Conservation (phyloP, 2,888 invertebrate genomes). For the Phragmatobia fuliginosa region DNA sequence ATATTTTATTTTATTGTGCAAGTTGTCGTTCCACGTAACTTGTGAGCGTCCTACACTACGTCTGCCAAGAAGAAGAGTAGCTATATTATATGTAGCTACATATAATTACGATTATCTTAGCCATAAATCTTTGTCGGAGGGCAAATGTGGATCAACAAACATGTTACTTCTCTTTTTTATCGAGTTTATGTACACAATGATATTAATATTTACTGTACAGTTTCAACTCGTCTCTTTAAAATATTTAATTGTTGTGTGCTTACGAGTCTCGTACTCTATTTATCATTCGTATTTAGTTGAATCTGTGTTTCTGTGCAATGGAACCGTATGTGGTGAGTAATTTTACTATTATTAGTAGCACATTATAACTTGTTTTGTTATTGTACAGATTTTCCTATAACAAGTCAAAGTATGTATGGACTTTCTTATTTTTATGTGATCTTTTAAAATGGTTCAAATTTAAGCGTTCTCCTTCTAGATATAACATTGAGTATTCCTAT, state of each 20-base stretch:
- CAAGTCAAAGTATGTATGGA: background rate
- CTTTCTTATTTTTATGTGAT: too few relatives aligned
- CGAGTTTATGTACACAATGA: constrained; percentile 18
- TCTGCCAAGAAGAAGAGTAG: too few relatives aligned
- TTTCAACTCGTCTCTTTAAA: constrained; percentile 10
- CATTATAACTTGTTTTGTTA: background rate
- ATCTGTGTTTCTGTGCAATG: constrained; percentile 36
- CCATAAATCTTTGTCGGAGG: constrained; percentile 2
- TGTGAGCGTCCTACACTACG: too few relatives aligned
- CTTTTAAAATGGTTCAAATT: too few relatives aligned
- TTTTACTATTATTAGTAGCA: background rate
- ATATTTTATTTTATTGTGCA: too few relatives aligned
- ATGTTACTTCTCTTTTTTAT: constrained; percentile 11
- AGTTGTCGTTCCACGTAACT: too few relatives aligned
- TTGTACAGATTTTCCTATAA: background rate
- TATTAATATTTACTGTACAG: constrained; percentile 10
- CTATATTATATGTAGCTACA: too few relatives aligned
- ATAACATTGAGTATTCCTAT: too few relatives aligned
- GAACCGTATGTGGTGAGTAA: constrained; percentile 41
- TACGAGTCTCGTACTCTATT: constrained; percentile 20
- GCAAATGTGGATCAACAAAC: constrained; percentile 3
- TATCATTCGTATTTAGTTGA: constrained; percentile 6
- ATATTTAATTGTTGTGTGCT: constrained; percentile 1
- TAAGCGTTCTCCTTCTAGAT: too few relatives aligned
- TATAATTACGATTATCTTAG: background rate